These are phyloP conservation scores for Papilio gigon DNA, from an alignment of 2,888 invertebrate species.

Conservation along the genomic window DNA sequence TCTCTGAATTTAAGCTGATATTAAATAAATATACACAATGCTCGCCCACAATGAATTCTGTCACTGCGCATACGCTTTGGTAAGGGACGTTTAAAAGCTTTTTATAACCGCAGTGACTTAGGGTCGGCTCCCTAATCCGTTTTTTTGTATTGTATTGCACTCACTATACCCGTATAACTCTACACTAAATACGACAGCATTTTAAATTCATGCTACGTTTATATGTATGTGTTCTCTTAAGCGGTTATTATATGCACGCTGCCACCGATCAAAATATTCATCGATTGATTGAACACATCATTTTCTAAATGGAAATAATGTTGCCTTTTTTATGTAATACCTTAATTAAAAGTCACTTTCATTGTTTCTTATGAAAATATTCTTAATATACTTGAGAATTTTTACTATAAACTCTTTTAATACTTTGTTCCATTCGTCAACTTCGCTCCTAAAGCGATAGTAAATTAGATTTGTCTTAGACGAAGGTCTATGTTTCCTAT, in stretches of 20 bases:
- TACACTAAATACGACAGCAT: not conserved
- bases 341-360: conserved; percentile 4
- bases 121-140: conserved; percentile 24
- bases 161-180: conserved; percentile 6
- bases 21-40: conserved; percentile 17
- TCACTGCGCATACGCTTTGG: conserved; percentile 17
- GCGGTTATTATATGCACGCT: conserved; percentile 13
- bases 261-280: conserved; percentile 8
- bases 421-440: not conserved
- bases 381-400: not conserved
- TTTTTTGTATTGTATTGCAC: conserved; percentile 1
- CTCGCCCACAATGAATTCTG: not conserved
- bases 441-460: not conserved
- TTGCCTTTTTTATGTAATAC: not conserved
- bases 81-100: conserved; percentile 21
- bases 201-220: not conserved
- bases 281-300: conserved; percentile 3
- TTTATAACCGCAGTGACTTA: conserved; percentile 13
- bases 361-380: too few relatives aligned
- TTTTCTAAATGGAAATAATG: conserved; percentile 23
- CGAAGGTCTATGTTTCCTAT: too few relatives aligned
- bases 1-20: conserved; percentile 13
- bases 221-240: not conserved
- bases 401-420: not conserved
- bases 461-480: not conserved